phyloP scores from a whole-genome alignment of 2,888 invertebrate genomes.

The Leptinotarsa peninsularis region DNA sequence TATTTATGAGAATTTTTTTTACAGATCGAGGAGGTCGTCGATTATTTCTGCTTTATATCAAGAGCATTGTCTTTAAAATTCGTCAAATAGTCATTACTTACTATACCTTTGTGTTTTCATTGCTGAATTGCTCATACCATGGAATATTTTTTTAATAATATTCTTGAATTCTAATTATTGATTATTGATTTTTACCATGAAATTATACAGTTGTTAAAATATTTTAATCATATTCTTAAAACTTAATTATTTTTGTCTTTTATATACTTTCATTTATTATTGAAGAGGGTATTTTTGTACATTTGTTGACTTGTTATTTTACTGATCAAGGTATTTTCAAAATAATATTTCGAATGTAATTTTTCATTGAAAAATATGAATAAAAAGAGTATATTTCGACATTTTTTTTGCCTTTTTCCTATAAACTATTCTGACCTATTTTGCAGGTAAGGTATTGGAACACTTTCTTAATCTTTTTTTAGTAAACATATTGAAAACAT shows the following conservation, averaged over 20 bases:
- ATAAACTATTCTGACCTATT: too few relatives aligned
- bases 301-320: slow-evolving; percentile 7
- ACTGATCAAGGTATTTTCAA: neutral
- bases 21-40: slow-evolving; percentile 93
- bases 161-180: neutral
- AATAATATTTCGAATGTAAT: neutral
- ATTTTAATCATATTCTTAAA: neutral
- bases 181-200: neutral
- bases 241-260: neutral
- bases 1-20: slow-evolving; percentile 56
- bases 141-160: too few relatives aligned
- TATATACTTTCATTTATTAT: neutral
- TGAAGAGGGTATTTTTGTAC: neutral
- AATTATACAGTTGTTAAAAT: neutral
- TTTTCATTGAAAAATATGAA: slow-evolving; percentile 10
- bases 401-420: too few relatives aligned
- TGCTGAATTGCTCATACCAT: neutral
- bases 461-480: too few relatives aligned
- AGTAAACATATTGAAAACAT: too few relatives aligned
- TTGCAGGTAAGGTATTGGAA: too few relatives aligned
- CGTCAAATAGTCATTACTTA: slow-evolving; percentile 29
- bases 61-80: slow-evolving; percentile 74
- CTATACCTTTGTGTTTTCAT: neutral
- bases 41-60: slow-evolving; percentile 87
- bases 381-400: neutral